A percentile compares a stretch with the other conserved stretches of the same genome.
These are phyloP conservation scores for Ectemnius continuus DNA, from an alignment of 2,888 invertebrate species.

Conservation along the genomic window DNA sequence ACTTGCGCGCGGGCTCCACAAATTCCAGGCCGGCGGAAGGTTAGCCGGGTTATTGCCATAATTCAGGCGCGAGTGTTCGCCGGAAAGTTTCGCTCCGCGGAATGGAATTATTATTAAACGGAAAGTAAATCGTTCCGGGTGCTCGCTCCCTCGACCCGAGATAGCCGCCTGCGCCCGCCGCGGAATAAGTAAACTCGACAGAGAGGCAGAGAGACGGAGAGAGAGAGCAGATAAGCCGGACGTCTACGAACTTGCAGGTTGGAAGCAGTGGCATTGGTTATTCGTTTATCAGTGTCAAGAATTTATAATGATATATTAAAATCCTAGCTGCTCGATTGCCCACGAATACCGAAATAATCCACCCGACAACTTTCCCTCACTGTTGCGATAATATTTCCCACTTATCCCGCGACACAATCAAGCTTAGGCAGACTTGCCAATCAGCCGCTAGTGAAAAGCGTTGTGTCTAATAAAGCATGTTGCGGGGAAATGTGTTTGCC, in stretches of 20 bases:
- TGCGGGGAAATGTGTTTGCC: too few relatives aligned
- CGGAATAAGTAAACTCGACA: slow-evolving; percentile 1
- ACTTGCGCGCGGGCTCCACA: too few relatives aligned
- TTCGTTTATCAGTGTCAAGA: neutral
- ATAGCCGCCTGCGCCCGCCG: neutral
- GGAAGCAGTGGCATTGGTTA: slow-evolving; percentile 7
- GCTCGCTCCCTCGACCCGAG: neutral
- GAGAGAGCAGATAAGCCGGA: neutral
- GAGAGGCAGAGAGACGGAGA: neutral
- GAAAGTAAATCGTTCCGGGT: slow-evolving; percentile 11
- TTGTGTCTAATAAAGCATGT: too few relatives aligned
- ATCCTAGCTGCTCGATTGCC: too few relatives aligned
- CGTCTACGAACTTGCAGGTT: neutral
- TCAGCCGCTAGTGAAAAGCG: too few relatives aligned
- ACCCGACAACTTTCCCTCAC: neutral
- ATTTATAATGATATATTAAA: neutral
- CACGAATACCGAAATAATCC: neutral
- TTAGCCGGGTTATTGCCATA: too few relatives aligned
- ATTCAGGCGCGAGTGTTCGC: too few relatives aligned
- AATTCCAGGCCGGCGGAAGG: too few relatives aligned
- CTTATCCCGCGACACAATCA: neutral
- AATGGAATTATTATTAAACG: slow-evolving; percentile 18
- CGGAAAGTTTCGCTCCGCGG: too few relatives aligned
- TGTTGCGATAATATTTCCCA: neutral
- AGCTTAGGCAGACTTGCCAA: too few relatives aligned